Conservation (phyloP, 2,888 invertebrate species). For the Epistrophe grossulariae region DNA sequence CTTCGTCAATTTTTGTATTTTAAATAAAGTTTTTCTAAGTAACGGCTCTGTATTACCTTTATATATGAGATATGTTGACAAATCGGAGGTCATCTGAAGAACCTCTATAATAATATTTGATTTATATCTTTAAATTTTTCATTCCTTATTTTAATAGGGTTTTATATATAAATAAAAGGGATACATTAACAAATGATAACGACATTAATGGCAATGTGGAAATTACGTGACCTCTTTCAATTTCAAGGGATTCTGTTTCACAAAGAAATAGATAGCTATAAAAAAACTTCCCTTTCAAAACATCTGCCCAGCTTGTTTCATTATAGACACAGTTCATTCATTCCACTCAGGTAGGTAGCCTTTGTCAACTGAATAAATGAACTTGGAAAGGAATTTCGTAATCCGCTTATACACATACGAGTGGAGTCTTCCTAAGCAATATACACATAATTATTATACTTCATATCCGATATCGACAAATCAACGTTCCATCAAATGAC, state of each 20-base stretch:
- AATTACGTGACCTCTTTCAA: conserved; percentile 18
- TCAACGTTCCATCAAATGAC: conserved; percentile 62
- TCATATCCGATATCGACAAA: conserved; percentile 71
- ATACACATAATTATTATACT: conserved; percentile 39
- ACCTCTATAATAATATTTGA: background rate
- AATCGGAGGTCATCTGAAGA: background rate
- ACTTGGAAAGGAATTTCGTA: conserved; percentile 57
- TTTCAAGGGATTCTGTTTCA: background rate
- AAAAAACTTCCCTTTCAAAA: background rate
- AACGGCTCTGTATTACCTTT: background rate
- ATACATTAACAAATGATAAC: background rate
- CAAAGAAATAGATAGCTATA: background rate
- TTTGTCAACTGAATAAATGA: conserved; percentile 57
- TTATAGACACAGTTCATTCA: conserved; percentile 47
- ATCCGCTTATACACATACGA: conserved; percentile 62
- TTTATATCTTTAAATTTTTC: background rate
- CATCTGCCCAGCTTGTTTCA: conserved; percentile 52
- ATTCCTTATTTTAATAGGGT: background rate
- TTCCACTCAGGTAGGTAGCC: conserved; percentile 55
- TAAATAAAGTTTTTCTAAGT: too few relatives aligned
- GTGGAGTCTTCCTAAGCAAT: conserved; percentile 24
- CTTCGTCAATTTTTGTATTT: too few relatives aligned
- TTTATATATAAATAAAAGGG: background rate
- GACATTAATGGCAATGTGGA: background rate
- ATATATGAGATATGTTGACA: background rate